Evolutionary conservation across 2,113 vertebrate genomes (phyloP), one percentile per base, ranked within the genome.

Genomic region (Toxotes chatareus): DNA sequence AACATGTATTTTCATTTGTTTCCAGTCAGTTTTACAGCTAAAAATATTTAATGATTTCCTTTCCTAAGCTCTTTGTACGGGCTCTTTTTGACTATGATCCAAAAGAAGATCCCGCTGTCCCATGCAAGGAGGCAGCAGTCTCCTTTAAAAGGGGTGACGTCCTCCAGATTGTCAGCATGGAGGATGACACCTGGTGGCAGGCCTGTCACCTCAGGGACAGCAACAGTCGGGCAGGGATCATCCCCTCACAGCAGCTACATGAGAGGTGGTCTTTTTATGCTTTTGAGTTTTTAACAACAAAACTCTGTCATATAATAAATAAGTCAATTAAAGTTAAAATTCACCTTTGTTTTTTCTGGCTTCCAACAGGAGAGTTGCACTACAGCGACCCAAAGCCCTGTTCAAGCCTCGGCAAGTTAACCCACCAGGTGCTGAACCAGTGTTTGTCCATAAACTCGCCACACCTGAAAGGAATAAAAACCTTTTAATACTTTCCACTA

Each of bases 111-210:
- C 97, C 96, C 80, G 93, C 96, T 11, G 95, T 98, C 92, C 97
- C 97, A 5, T 99, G 98, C 91, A 97, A 96, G 92, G 97, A 97
- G 38, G 97, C 97, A 13, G 97, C 97, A 17, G 91, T 98, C 74
- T 89, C 96, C 79, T 99, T 99, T 91, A 94, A 89, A 91, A 96
- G 93, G 92, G 97, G 98, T 64, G 97, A 99, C 87, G 44, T 98
- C 82, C 96, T 99, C 85, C 96, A 98, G 94, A 95, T 99, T 77
- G 96, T 98, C 88, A 96, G 95, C 94, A 96, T 95, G 83, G 96
- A 99, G 86, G 98, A 99, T 85, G 96, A 96, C 80, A 96, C 96
- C 27, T 99, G 97, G 97, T 99, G 98, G 98, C 97, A 99, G 89
- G 98, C 97, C n/a, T 95, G 95, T 88, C 96, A 86, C 0, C 94